These are phyloP conservation scores for Pseudotriccus pelzelni DNA, from an alignment of 2,797 vertebrate genomes.

Conservation along the genomic window DNA sequence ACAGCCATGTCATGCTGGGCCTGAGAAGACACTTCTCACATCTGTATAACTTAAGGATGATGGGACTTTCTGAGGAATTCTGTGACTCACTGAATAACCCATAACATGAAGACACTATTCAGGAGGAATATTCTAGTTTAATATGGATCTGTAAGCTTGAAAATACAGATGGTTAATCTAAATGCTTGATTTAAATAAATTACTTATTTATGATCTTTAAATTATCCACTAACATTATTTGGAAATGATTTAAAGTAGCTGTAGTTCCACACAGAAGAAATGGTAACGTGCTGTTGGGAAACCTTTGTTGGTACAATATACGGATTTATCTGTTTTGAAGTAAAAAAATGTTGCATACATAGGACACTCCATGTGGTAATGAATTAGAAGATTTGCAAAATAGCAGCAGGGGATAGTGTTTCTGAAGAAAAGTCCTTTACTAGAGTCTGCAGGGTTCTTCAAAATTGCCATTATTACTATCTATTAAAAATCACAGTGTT, in stretches of 20 bases:
- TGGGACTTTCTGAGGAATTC: slow-evolving; percentile 21
- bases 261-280: slow-evolving; percentile 25
- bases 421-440: slow-evolving; percentile 56
- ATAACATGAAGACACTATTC: slow-evolving; percentile 15
- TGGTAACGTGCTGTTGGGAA: background rate
- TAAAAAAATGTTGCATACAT: slow-evolving; percentile 32
- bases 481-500: slow-evolving; percentile 66
- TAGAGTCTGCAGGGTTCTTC: slow-evolving; percentile 52
- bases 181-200: slow-evolving; percentile 73
- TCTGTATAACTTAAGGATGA: slow-evolving; percentile 31
- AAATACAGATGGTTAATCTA: slow-evolving; percentile 55
- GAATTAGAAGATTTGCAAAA: slow-evolving; percentile 71
- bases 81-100: slow-evolving; percentile 1
- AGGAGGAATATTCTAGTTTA: slow-evolving; percentile 16
- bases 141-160: slow-evolving; percentile 22
- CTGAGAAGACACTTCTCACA: slow-evolving; percentile 3
- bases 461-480: slow-evolving; percentile 65
- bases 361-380: slow-evolving; percentile 60
- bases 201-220: slow-evolving; percentile 70
- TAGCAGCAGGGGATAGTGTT: slow-evolving; percentile 55
- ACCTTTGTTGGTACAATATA: slow-evolving; percentile 41
- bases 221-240: slow-evolving; percentile 50
- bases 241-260: slow-evolving; percentile 48
- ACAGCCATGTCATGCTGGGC: background rate
- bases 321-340: slow-evolving; percentile 44